Conservation (phyloP, 2,797 vertebrate species). For the Pangasius larnaudii region DNA sequence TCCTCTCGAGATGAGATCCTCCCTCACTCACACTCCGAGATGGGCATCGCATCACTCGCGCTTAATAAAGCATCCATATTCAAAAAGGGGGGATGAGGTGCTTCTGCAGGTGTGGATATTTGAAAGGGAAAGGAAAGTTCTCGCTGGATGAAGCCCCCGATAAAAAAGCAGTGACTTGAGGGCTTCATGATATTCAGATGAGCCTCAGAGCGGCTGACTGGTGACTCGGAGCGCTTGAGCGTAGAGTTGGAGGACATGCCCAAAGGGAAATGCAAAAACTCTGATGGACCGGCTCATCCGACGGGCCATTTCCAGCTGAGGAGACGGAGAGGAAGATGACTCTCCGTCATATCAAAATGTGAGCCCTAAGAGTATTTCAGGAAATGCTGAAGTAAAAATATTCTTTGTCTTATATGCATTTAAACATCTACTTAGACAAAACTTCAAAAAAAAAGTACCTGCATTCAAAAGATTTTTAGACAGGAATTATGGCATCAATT, state of each 20-base stretch:
- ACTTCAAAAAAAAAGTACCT: neutral
- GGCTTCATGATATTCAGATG: slow-evolving; percentile 82
- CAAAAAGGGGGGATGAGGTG: slow-evolving; percentile 12
- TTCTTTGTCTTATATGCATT: neutral
- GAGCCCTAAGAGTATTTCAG: slow-evolving; percentile 28
- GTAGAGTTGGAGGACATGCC: slow-evolving; percentile 77
- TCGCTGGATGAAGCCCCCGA: slow-evolving; percentile 56
- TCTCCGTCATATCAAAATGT: slow-evolving; percentile 39
- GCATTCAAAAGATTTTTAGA: neutral
- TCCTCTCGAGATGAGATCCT: neutral
- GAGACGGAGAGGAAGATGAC: slow-evolving; percentile 32
- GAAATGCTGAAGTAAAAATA: neutral
- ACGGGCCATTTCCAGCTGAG: slow-evolving; percentile 57
- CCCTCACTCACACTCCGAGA: neutral
- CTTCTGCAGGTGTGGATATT: slow-evolving; percentile 19
- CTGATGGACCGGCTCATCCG: slow-evolving; percentile 72
- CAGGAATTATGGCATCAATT: neutral
- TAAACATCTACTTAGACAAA: neutral
- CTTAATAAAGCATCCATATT: slow-evolving; percentile 52
- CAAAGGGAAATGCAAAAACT: slow-evolving; percentile 70
- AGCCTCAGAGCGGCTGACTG: slow-evolving; percentile 69
- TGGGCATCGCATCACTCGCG: neutral
- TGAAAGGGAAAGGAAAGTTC: slow-evolving; percentile 50
- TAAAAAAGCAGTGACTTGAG: slow-evolving; percentile 53
- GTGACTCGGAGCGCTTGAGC: slow-evolving; percentile 73